Percentiles rank a stretch among this genome's conserved stretches.
These are phyloP conservation scores for Anolis sagrei DNA, from an alignment of 2,113 vertebrate species.

Conservation along the genomic window DNA sequence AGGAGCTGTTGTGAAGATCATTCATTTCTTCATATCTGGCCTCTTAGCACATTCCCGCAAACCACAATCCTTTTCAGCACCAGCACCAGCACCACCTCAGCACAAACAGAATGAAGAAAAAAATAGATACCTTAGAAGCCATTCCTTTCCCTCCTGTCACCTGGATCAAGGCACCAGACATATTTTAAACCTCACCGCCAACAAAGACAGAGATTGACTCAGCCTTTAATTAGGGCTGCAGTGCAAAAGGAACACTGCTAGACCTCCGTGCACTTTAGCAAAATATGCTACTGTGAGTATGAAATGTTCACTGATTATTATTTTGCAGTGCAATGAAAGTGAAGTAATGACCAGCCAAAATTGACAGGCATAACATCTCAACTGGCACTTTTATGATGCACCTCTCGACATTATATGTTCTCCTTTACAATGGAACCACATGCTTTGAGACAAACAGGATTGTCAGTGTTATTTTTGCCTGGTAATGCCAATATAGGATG, in stretches of 20 bases:
- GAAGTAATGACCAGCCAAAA: slow-evolving; percentile 40
- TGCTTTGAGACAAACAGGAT: background rate
- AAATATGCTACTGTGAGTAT: fast-evolving
- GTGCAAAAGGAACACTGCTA: slow-evolving; percentile 14
- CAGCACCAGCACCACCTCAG: background rate
- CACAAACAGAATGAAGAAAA: background rate
- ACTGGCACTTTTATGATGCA: slow-evolving; percentile 18
- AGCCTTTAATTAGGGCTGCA: slow-evolving; percentile 28
- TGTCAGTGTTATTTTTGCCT: background rate
- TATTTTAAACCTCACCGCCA: slow-evolving; percentile 39
- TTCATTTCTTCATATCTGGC: background rate
- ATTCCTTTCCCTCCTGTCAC: slow-evolving; percentile 15
- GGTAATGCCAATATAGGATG: background rate
- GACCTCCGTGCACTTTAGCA: background rate
- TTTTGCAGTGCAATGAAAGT: background rate
- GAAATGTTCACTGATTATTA: background rate
- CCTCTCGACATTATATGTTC: background rate
- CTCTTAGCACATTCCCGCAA: background rate
- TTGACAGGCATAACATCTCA: slow-evolving; percentile 28
- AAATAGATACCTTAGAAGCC: background rate
- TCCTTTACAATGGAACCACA: fast-evolving
- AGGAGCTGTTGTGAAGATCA: slow-evolving; percentile 9
- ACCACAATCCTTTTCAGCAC: background rate
- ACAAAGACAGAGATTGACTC: slow-evolving; percentile 26
- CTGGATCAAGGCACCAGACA: background rate